Evolutionary conservation across 2,888 invertebrate species (phyloP), one percentile per base, ranked within the genome.

Genomic region (Vandiemenella viatica): DNA sequence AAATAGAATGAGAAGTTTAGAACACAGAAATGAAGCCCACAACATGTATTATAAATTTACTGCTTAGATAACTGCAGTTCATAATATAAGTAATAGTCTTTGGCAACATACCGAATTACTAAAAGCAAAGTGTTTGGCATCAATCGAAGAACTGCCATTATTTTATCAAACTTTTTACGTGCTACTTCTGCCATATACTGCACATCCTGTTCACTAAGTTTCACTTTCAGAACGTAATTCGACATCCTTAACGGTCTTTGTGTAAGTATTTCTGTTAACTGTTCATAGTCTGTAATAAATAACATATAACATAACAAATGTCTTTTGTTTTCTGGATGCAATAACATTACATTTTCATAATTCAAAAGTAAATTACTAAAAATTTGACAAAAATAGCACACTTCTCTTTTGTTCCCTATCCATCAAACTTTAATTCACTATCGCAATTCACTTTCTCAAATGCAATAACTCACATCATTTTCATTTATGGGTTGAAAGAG

Each of bases 121-220:
- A 84, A 71, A 26, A 84, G 63, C 67, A 84, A 69, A 56, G 73
- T 70, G 48, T 74, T 66, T 1, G 83, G 83, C 73, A 80, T 76
- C 52, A 68, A 64, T 56, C 67, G 70, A 7, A 80, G 62, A 2
- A 73, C 72, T 20, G 59, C 60, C 71, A 80, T 77, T 47, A 84
- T 76, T 55, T 69, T 65, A 58, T 79, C 76, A 59, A 79, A 79
- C 57, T 75, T 73, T 22, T 77, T 62, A 56, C 69, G 69, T 1
- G 80, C 80, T 60, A 75, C 68, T 53, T 72, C 61, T 53, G 70
- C 72, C 73, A 83, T 79, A 57, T 77, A 71, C 15, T 70, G 65
- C 46, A 79, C 62, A 58, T 83, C 81, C 53, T 69, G 69, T 22
- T 75, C 70, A 1, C 74, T 67, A 55, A 72, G 55, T 21, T 57